Evolutionary conservation across 2,888 invertebrate species (phyloP).

Genomic region (Hypomecis punctinalis): DNA sequence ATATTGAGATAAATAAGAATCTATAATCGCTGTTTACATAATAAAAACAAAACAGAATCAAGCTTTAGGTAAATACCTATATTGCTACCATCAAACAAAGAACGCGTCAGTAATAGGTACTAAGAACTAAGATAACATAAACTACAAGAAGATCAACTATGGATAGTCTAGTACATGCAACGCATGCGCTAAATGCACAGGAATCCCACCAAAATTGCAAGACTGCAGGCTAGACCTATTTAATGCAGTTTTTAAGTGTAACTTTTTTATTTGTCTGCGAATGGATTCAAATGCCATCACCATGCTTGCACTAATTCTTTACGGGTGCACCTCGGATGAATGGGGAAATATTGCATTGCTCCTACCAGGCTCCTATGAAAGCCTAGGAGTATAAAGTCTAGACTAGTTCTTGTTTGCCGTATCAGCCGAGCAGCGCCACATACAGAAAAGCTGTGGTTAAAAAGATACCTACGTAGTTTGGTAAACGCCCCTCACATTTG

Average conservation of each 20-base stretch:
- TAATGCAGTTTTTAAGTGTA: not conserved
- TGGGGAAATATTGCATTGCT: constrained; percentile 26
- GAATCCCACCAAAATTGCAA: no score
- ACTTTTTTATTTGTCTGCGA: not conserved
- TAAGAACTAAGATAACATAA: constrained; percentile 28
- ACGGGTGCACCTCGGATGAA: not conserved
- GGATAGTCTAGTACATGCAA: not conserved
- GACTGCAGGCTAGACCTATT: not conserved
- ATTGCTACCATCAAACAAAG: no score
- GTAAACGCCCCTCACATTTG: constrained; percentile 11
- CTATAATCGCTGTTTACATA: no score
- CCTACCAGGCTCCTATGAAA: constrained; percentile 35
- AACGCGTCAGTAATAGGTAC: no score
- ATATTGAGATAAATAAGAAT: no score
- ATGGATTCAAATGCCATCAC: not conserved
- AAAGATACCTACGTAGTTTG: constrained; percentile 30
- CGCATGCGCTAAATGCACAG: constrained; percentile 9
- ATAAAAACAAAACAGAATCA: no score
- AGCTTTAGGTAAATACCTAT: no score
- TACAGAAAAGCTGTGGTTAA: constrained; percentile 9
- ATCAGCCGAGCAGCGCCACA: constrained; percentile 5
- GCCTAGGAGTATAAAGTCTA: constrained; percentile 20
- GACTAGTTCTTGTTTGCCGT: constrained; percentile 21
- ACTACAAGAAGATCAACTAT: not conserved
- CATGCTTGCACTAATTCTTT: not conserved